These are phyloP conservation scores for Carettochelys insculpta DNA, from an alignment of 2,113 vertebrate species.

Conservation along the genomic window DNA sequence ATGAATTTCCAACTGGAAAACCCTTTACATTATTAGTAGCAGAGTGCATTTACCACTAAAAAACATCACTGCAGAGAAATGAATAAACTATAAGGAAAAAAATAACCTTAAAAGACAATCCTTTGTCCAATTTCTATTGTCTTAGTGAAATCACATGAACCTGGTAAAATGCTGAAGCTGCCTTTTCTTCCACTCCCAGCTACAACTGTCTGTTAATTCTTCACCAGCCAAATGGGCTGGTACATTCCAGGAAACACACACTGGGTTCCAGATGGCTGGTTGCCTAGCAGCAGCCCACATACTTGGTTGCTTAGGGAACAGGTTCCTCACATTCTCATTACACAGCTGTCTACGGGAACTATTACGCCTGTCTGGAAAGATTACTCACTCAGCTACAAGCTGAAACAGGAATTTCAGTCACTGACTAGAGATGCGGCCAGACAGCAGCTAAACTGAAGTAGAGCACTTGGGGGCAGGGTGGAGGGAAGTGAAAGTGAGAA, in stretches of 20 bases:
- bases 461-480: background rate
- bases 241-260: constrained; percentile 12
- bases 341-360: background rate
- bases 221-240: background rate
- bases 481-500: background rate
- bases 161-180: background rate
- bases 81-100: background rate
- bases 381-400: background rate
- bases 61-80: background rate
- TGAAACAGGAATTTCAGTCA: background rate
- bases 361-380: background rate
- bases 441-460: background rate
- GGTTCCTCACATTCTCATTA: background rate
- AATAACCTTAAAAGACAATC: accelerated
- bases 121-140: background rate
- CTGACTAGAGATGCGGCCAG: background rate
- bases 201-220: background rate
- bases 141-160: background rate
- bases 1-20: background rate
- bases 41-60: background rate
- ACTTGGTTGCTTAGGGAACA: background rate
- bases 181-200: background rate
- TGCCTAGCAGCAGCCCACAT: background rate
- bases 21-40: background rate
- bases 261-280: background rate